Evolutionary conservation across 2,797 vertebrate species (phyloP), one percentile per base, ranked within the genome.

Genomic region (Manis pentadactyla): DNA sequence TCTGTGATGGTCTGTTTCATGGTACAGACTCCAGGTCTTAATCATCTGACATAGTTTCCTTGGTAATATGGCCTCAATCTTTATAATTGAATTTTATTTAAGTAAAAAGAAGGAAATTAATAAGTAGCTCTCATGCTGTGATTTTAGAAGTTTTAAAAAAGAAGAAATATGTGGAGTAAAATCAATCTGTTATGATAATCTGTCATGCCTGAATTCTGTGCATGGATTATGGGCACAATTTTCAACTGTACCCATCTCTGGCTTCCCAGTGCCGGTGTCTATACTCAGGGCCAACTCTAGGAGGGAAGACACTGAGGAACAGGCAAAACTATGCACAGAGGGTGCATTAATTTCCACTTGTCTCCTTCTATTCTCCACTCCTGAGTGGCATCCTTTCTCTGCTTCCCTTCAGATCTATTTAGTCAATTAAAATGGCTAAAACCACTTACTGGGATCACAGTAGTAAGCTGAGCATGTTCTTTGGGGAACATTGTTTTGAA

Each of bases 31-130:
- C 19, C 3, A 37, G 4, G 34, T 59, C 63, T 81, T 73, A 63
- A 59, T 27, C 37, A 74, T 79, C 34, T 84, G 49, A 69, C 12
- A 46, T 29, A 53, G n/a, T 59, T 71, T 69, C 68, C 66, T 89
- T 25, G 34, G 81, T 74, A 74, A 69, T 79, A 53, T 74, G 42
- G 29, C 25, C 34, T 23, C 14, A 92, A 12, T 51, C 17, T 53
- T 84, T 63, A 81, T 85, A 49, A 59, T 23, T 53, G 34, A 75
- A 34, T 42, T 78, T 66, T 78, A 73, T 53, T 53, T 90, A 86
- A 39, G 37, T 57, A 37, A 86, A 94, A 81, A 81, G 64, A 69
- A 27, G 49, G 59, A 87, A 93, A 93, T 39, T 53, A 75, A 87
- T 59, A 87, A 61, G 59, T 68, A 53, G 42, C 4, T 82, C 23